Percentiles rank a stretch among this genome's conserved stretches.
Evolutionary conservation across 2,888 invertebrate genomes (phyloP).

Genomic region (Eugnorisma glareosa): DNA sequence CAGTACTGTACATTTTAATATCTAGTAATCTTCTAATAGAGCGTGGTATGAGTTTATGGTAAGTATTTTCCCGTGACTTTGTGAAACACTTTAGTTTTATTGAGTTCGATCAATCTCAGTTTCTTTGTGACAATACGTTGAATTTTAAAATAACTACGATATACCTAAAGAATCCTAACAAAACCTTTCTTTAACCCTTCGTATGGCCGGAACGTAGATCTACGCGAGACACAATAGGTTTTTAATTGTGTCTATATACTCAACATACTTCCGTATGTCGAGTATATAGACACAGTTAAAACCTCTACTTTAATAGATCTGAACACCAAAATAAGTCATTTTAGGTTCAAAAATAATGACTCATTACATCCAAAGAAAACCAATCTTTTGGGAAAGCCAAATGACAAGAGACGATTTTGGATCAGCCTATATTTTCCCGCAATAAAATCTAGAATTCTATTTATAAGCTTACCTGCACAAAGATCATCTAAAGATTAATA

Average conservation of each 20-base stretch:
- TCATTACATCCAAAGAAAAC: neutral
- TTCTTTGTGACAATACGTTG: conserved; percentile 1
- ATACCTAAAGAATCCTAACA: too few species aligned
- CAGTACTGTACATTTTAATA: conserved; percentile 69
- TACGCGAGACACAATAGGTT: too few species aligned
- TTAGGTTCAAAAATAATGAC: neutral
- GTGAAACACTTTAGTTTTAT: conserved; percentile 34
- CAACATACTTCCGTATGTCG: too few species aligned
- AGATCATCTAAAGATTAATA: conserved; percentile 26
- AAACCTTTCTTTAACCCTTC: too few species aligned
- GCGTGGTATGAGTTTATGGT: conserved; percentile 39
- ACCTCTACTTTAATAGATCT: neutral
- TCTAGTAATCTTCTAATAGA: conserved; percentile 63
- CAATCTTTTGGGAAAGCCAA: neutral
- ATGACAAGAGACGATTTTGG: neutral
- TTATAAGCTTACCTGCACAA: neutral
- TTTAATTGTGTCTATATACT: too few species aligned
- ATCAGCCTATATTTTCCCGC: neutral
- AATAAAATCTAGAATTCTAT: neutral
- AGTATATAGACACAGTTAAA: too few species aligned
- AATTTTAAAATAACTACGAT: neutral
- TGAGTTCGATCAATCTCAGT: neutral
- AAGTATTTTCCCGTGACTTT: conserved; percentile 34
- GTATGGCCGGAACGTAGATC: too few species aligned
- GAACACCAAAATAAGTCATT: neutral